phyloP scores from a whole-genome alignment of 2,113 vertebrate species.

The Oxyruncus cristatus region DNA sequence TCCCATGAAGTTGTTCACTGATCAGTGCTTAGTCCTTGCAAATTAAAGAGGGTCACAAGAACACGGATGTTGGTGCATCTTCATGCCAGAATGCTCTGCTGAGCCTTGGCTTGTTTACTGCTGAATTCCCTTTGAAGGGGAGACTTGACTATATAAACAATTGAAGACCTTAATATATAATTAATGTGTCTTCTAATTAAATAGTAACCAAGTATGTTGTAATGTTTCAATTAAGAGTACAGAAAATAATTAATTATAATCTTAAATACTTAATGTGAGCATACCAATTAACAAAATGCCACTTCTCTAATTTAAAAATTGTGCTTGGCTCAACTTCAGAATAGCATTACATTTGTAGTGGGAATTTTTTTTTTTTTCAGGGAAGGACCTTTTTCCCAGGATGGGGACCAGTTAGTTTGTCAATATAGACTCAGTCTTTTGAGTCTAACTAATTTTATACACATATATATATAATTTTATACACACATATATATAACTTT shows the following conservation, averaged over 20 bases:
- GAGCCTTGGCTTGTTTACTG: slow-evolving; percentile 25
- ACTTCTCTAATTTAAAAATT: slow-evolving; percentile 37
- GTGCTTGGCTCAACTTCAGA: neutral
- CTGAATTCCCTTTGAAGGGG: slow-evolving; percentile 10
- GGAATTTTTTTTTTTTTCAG: neutral
- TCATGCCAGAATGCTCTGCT: slow-evolving; percentile 35
- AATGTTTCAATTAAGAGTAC: slow-evolving; percentile 45
- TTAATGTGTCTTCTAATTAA: slow-evolving; percentile 62
- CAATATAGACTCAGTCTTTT: neutral
- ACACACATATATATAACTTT: neutral
- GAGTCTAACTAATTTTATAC: neutral
- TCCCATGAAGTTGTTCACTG: neutral
- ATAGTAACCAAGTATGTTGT: slow-evolving; percentile 18
- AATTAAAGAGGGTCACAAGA: neutral
- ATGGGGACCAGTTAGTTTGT: neutral
- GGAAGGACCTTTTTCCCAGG: neutral
- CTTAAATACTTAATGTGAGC: slow-evolving; percentile 55
- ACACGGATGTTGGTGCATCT: neutral
- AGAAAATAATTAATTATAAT: slow-evolving; percentile 39
- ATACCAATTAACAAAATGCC: slow-evolving; percentile 37
- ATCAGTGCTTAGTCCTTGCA: neutral
- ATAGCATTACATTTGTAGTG: neutral
- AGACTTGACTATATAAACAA: slow-evolving; percentile 10
- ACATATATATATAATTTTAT: neutral
- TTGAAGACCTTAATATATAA: slow-evolving; percentile 18